Conservation (phyloP, 2,113 vertebrate genomes). For the Podilymbus podiceps region DNA sequence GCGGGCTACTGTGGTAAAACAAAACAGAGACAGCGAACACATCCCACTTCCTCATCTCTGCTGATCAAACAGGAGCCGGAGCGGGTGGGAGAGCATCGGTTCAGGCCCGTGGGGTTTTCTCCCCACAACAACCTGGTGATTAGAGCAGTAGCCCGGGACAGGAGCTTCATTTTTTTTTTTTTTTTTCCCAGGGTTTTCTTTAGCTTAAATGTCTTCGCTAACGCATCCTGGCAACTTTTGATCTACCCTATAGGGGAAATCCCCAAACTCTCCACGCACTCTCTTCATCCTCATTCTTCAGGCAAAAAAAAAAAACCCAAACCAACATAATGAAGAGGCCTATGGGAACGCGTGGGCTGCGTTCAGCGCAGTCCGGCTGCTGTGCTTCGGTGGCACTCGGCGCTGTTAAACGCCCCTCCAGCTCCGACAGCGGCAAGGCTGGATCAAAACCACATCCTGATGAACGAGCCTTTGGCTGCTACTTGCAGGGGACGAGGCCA, state of each 20-base stretch:
- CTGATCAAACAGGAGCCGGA: neutral
- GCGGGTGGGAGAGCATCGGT: neutral
- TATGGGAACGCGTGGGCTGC: neutral
- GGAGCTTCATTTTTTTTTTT: neutral
- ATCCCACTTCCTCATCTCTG: neutral
- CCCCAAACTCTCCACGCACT: neutral
- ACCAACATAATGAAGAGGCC: neutral
- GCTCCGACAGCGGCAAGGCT: accelerated
- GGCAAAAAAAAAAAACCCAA: neutral
- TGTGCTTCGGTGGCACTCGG: neutral
- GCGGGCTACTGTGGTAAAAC: neutral
- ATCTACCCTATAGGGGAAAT: slow-evolving; percentile 57
- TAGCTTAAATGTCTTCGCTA: neutral
- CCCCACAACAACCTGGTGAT: neutral
- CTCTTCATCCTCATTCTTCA: neutral
- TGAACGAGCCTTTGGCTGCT: neutral
- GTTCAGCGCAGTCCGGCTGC: neutral
- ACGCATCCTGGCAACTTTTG: slow-evolving; percentile 37
- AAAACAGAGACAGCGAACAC: slow-evolving; percentile 11
- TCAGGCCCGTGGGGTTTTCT: slow-evolving; percentile 41
- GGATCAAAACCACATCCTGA: neutral
- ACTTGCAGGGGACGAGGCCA: neutral
- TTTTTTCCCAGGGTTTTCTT: slow-evolving; percentile 21
- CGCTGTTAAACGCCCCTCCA: accelerated
- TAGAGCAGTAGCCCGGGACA: neutral